phyloP scores from a whole-genome alignment of 2,888 invertebrate genomes.

The Acanthosepion esculentum region DNA sequence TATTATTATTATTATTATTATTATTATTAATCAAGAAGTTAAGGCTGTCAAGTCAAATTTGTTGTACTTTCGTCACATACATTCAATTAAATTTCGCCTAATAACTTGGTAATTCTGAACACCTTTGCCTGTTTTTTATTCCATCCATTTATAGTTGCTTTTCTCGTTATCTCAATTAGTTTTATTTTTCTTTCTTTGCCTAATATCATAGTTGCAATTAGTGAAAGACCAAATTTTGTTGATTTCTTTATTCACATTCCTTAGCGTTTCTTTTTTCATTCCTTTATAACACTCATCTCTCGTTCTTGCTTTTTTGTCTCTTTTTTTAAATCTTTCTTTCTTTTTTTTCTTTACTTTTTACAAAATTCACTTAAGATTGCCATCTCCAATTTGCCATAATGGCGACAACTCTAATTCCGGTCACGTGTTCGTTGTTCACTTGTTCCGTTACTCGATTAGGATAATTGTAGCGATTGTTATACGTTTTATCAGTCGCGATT shows the following conservation, averaged over 20 bases:
- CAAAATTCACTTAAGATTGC: conserved; percentile 23
- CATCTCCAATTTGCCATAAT: conserved; percentile 10
- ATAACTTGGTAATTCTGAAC: conserved; percentile 33
- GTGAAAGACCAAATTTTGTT: conserved; percentile 33
- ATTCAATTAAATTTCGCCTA: conserved; percentile 33
- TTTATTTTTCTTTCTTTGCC: not conserved
- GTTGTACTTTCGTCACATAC: conserved; percentile 22
- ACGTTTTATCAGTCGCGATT: conserved; percentile 22
- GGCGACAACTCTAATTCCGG: conserved; percentile 33
- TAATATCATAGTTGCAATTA: conserved; percentile 22
- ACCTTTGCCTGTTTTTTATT: not conserved
- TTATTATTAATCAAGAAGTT: not conserved
- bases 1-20: not conserved
- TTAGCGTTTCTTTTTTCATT: not conserved
- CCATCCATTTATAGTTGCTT: not conserved
- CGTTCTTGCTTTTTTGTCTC: not conserved
- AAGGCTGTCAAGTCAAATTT: conserved; percentile 33
- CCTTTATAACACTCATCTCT: not conserved
- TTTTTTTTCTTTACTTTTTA: not conserved
- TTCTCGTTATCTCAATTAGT: not conserved
- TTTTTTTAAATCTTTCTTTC: not conserved
- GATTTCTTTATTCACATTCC: conserved; percentile 22
- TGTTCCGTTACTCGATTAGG: conserved; percentile 33
- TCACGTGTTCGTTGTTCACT: conserved; percentile 33
- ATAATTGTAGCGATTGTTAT: conserved; percentile 33